These are phyloP conservation scores for Chouioia cunea DNA, from an alignment of 2,888 invertebrate species.

Conservation along the genomic window DNA sequence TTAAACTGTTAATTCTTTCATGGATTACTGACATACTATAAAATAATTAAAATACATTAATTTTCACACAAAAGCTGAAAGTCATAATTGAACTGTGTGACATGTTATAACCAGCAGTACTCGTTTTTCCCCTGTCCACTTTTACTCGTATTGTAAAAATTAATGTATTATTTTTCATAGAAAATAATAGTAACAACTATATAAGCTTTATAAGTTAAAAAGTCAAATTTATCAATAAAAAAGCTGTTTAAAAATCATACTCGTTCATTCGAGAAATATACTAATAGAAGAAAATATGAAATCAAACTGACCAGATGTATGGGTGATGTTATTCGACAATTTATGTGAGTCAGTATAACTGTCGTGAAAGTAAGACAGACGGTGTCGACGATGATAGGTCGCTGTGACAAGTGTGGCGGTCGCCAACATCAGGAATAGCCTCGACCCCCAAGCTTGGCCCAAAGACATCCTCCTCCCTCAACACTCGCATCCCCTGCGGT, in stretches of 20 bases:
- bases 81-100: too few relatives aligned
- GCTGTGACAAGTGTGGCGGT: conserved; percentile 63
- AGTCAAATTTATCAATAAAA: not conserved
- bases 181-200: too few relatives aligned
- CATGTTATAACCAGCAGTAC: too few relatives aligned
- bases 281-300: not conserved
- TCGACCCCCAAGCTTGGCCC: conserved; percentile 62
- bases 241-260: not conserved
- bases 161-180: too few relatives aligned
- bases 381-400: conserved; percentile 61
- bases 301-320: conserved; percentile 18
- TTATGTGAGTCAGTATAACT: conserved; percentile 20
- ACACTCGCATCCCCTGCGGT: conserved; percentile 63
- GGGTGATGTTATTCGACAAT: conserved; percentile 26
- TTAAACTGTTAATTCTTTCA: conserved; percentile 20
- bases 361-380: conserved; percentile 23
- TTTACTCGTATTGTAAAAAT: too few relatives aligned
- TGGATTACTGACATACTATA: conserved; percentile 4
- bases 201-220: too few relatives aligned
- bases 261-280: too few relatives aligned
- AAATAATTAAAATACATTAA: conserved; percentile 19
- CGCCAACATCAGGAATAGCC: conserved; percentile 62
- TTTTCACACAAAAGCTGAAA: not conserved
- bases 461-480: conserved; percentile 59
- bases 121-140: not conserved